Conservation (phyloP, 2,113 vertebrate genomes). For the Urocynchramus pylzowi region DNA sequence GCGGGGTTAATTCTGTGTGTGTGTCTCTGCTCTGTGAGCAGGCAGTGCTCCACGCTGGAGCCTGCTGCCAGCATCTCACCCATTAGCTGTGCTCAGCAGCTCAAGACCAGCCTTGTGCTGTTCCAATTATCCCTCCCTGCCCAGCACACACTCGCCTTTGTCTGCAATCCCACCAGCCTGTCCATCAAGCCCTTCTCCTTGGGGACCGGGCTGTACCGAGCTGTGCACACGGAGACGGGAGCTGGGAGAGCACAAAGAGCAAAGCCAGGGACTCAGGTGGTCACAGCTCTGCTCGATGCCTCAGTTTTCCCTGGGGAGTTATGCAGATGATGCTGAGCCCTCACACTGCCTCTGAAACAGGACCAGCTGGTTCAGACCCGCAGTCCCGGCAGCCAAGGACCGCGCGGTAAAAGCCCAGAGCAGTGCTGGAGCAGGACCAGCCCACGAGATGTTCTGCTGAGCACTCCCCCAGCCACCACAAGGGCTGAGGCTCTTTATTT, state of each 20-base stretch:
- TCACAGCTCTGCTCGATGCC: not conserved
- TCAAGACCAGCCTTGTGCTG: not conserved
- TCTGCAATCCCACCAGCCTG: slow-evolving; percentile 11
- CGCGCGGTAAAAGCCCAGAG: not conserved
- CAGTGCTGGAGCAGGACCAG: not conserved
- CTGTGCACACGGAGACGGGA: not conserved
- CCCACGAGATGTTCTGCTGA: not conserved
- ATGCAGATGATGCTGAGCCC: not conserved
- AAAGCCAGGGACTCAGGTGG: slow-evolving; percentile 2
- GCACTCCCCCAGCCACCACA: not conserved
- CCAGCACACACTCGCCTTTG: not conserved
- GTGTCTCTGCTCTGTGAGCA: not conserved
- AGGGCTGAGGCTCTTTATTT: not conserved
- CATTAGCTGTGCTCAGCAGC: not conserved
- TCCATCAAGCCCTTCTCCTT: not conserved
- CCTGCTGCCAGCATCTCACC: not conserved
- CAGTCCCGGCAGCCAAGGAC: not conserved
- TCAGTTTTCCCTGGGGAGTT: not conserved
- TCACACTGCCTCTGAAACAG: not conserved
- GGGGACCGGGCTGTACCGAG: not conserved
- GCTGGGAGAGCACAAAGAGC: not conserved
- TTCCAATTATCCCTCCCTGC: not conserved
- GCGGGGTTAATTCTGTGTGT: not conserved
- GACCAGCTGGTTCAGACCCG: not conserved
- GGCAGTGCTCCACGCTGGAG: not conserved